phyloP scores from a whole-genome alignment of 37 sponge, comb jelly and placozoan species.

The Axinella damicornis region DNA sequence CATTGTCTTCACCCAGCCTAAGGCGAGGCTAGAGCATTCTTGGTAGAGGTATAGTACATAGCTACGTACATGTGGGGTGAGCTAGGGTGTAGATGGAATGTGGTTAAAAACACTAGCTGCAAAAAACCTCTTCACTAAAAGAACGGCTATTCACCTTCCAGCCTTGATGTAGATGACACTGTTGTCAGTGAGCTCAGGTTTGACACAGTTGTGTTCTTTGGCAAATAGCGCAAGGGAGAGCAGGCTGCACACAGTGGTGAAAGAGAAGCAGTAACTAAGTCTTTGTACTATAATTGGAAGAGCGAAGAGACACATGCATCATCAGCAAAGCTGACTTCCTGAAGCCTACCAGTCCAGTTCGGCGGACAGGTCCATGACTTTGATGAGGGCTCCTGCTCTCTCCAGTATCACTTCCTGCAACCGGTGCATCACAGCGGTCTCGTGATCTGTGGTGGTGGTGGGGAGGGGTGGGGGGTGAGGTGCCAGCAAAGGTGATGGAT shows the following conservation, averaged over 20 bases:
- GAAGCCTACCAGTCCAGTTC: conserved; percentile 94
- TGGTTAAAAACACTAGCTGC: too few species aligned
- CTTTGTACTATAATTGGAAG: neutral
- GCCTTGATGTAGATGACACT: conserved; percentile 79
- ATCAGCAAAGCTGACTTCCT: neutral
- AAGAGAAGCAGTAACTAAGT: neutral
- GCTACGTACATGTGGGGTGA: neutral
- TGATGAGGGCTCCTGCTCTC: conserved; percentile 52
- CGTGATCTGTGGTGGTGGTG: conserved; percentile 62
- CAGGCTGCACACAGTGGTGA: conserved; percentile 55
- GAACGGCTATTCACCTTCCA: conserved; percentile 66
- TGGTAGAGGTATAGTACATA: too few species aligned
- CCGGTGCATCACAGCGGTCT: conserved; percentile 92
- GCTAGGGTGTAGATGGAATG: neutral
- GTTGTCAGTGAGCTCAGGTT: conserved; percentile 82
- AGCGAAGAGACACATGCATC: neutral
- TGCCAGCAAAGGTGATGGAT: too few species aligned
- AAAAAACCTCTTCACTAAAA: too few species aligned
- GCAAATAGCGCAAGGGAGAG: conserved; percentile 87
- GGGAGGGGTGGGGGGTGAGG: neutral
- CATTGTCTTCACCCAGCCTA: too few species aligned
- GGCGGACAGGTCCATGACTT: conserved; percentile 84
- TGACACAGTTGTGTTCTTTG: conserved; percentile 82
- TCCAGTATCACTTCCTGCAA: conserved; percentile 93
- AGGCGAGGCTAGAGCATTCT: too few species aligned